Conservation (phyloP, 2,888 invertebrate genomes). For the Sepioteuthis lessoniana region DNA sequence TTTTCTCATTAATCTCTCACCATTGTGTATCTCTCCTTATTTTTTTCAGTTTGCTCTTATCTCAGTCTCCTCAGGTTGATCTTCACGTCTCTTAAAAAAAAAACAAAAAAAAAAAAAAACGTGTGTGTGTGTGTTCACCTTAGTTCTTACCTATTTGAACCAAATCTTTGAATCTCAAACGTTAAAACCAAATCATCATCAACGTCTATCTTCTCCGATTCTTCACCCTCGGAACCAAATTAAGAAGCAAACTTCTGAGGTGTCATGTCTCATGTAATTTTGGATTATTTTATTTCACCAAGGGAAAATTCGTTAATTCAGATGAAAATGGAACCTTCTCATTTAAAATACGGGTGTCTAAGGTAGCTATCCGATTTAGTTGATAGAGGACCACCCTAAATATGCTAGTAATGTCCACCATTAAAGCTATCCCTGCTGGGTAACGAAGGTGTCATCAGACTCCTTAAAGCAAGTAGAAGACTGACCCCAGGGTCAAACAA, state of each 20-base stretch:
- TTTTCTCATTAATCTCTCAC: too few species aligned
- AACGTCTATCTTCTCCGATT: background rate
- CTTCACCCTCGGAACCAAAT: background rate
- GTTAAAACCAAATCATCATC: background rate
- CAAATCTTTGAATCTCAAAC: background rate
- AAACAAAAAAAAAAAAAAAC: too few species aligned
- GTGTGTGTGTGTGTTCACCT: too few species aligned
- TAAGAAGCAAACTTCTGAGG: background rate
- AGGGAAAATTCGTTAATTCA: background rate
- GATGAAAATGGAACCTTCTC: background rate
- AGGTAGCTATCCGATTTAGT: background rate
- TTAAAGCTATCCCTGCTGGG: background rate
- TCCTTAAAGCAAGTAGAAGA: background rate
- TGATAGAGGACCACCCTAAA: background rate
- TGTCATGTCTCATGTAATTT: background rate
- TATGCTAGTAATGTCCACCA: constrained; percentile 15
- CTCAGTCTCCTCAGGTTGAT: too few species aligned
- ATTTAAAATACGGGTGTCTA: background rate
- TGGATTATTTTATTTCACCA: background rate
- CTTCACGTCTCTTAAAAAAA: too few species aligned
- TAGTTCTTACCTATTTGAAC: background rate
- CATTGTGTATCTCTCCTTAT: too few species aligned
- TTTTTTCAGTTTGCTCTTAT: too few species aligned
- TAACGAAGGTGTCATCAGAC: background rate
- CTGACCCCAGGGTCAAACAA: background rate